Base-by-base conservation (phyloP, 2,888 invertebrate species). In the Blastobasis lacticolella region DNA sequence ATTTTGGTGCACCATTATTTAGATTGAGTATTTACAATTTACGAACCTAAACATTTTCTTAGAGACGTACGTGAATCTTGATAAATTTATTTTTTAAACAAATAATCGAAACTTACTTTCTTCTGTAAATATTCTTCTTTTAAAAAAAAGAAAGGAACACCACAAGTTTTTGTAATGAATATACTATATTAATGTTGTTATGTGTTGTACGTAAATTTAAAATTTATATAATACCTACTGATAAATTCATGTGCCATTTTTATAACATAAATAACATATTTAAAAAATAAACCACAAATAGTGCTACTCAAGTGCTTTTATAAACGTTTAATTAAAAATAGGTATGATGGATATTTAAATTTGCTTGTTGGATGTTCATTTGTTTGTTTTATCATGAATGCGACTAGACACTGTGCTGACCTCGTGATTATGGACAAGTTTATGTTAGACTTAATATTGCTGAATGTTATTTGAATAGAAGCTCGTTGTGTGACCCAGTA, bases 261-360 rank as follows among this genome's bases (percentile, higher is more conserved):
- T 78, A 76, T 73, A 75, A 69, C 64, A 55, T 54, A 62, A 65
- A 59, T 62, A 23, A 23, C 23, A 60, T 66, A 57, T 55, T 55
- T 58, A 59, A 65, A 62, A 60, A 65, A 56, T 62, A 62, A 62
- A 62, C 66, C 74, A 78, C 73, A 71, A 75, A 73, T 73, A 75
- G 79, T 85, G 84, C 84, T 83, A 85, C 69, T 78, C 74, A 81
- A 86, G 86, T 85, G 86, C 87, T 87, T 87, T 83, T 81, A 79
- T 78, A 75, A 75, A 77, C 73, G 75, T 79, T 78, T 69, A 23
- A 23, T 2, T 71, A 66, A 71, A 73, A 66, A 42, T 40, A 23
- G 23, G 23, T 66, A 71, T 67, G 70, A 69, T 67, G 83, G 23
- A 87, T 86, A 85, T 78, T 86, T 87, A 83, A 88, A 88, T 88